A percentile compares a stretch with the other conserved stretches of the same genome.
Evolutionary conservation across 64 coral and sea anemone genomes (phyloP).

Genomic region (Pachyseris speciosa): DNA sequence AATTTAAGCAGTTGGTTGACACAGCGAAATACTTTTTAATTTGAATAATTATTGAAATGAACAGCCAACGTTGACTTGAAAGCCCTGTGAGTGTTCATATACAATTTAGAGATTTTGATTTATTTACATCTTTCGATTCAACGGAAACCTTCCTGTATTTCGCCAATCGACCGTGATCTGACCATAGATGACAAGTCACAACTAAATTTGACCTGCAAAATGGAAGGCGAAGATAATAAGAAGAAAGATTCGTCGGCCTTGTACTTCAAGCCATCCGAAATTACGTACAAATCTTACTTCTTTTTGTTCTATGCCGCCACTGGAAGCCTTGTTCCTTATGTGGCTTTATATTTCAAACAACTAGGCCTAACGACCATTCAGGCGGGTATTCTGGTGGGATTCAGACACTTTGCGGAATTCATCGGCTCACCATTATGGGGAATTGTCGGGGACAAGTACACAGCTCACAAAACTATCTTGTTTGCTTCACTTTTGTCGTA

Average conservation of each 20-base stretch:
- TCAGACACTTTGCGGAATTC: constrained; percentile 50
- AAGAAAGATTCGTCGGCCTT: background rate
- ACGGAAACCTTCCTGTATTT: too few species aligned
- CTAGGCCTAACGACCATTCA: constrained; percentile 59
- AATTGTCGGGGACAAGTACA: constrained; percentile 64
- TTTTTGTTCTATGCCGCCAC: constrained; percentile 70
- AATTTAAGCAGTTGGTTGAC: too few species aligned
- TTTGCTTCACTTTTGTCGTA: constrained; percentile 60
- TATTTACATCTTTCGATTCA: too few species aligned
- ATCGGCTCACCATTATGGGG: constrained; percentile 76
- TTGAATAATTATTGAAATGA: background rate
- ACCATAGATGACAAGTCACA: too few species aligned
- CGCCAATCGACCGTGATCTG: too few species aligned
- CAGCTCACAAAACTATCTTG: constrained; percentile 57
- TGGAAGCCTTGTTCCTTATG: constrained; percentile 73
- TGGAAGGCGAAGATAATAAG: background rate
- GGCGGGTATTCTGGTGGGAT: constrained; percentile 55
- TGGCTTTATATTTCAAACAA: constrained; percentile 82
- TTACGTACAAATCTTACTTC: constrained; percentile 71
- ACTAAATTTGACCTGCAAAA: too few species aligned
- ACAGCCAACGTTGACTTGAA: background rate
- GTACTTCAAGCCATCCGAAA: background rate
- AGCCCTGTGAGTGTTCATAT: too few species aligned
- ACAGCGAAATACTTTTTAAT: too few species aligned
- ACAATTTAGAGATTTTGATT: too few species aligned